Evolutionary conservation across 1,140 invertebrate species (phyloP).

Genomic region (Trinorchestia longiramus): DNA sequence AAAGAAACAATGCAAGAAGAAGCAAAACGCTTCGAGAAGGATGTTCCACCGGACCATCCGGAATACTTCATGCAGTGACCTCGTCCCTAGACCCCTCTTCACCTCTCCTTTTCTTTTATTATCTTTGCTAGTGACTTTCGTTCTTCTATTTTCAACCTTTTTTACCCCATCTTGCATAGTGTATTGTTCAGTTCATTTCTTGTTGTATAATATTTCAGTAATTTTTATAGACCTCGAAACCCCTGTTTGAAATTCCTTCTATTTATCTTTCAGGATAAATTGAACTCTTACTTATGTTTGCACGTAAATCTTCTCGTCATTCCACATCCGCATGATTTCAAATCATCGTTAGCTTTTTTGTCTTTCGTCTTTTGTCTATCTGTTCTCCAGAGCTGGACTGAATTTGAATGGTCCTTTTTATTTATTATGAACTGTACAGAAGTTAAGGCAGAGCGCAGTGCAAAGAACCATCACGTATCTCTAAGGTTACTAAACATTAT

Average conservation of each 20-base stretch:
- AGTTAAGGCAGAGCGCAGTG: slow-evolving; percentile 46
- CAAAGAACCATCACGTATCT: slow-evolving; percentile 52
- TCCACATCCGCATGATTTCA: slow-evolving; percentile 2
- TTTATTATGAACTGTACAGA: slow-evolving; percentile 48
- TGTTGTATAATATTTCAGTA: not conserved
- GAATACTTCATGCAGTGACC: slow-evolving; percentile 88
- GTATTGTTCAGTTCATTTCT: not conserved
- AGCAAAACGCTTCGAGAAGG: slow-evolving; percentile 99
- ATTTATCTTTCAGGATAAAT: not conserved
- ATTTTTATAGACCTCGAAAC: not conserved
- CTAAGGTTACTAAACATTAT: slow-evolving; percentile 48
- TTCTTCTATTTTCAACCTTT: not conserved
- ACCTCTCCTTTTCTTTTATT: slow-evolving; percentile 58
- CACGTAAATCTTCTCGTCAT: slow-evolving; percentile 37
- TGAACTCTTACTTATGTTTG: not conserved
- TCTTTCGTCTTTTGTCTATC: not conserved
- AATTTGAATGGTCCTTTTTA: not conserved
- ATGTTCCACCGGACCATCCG: slow-evolving; percentile 86
- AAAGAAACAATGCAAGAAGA: slow-evolving; percentile 99
- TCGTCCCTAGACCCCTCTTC: slow-evolving; percentile 72
- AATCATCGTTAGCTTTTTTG: not conserved
- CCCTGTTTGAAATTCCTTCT: not conserved
- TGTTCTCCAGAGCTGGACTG: slow-evolving; percentile 15
- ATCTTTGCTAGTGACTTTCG: not conserved
- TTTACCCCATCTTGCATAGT: not conserved